phyloP scores from a whole-genome alignment of 1,140 invertebrate genomes.

The Halictus rubicundus region DNA sequence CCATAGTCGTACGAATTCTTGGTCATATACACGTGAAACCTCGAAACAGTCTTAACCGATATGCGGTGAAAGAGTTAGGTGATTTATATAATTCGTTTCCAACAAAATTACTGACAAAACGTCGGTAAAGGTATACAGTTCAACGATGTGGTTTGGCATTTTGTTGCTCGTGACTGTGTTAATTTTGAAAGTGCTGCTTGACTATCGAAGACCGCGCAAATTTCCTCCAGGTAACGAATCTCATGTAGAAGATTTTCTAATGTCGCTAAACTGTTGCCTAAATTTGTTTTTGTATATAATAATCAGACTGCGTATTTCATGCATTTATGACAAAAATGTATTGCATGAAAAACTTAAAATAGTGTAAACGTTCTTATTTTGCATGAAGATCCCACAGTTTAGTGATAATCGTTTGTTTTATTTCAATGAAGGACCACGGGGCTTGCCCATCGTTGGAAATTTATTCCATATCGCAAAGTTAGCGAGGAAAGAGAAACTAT shows the following conservation, averaged over 20 bases:
- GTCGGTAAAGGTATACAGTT: background rate
- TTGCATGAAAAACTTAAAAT: too few species aligned
- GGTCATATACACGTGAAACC: background rate
- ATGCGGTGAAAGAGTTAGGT: conserved; percentile 46
- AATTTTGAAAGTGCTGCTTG: conserved; percentile 12
- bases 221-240: conserved; percentile 42
- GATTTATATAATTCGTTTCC: conserved; percentile 17
- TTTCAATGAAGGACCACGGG: conserved; percentile 68
- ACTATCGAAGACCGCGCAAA: background rate
- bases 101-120: too few species aligned
- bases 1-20: background rate
- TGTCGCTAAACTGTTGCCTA: too few species aligned
- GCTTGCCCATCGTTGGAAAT: conserved; percentile 75
- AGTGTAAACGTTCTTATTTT: too few species aligned
- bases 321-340: too few species aligned
- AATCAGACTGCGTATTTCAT: too few species aligned
- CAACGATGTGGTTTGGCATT: conserved; percentile 43
- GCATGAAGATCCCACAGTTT: too few species aligned
- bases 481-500: conserved; percentile 68
- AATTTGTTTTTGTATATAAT: background rate
- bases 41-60: conserved; percentile 23
- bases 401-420: background rate
- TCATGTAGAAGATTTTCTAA: too few species aligned
- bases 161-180: conserved; percentile 16
- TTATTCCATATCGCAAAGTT: conserved; percentile 70